Evolutionary conservation across 2,888 invertebrate species (phyloP), one percentile per base, ranked within the genome.

Genomic region (Noctua fimbriata): DNA sequence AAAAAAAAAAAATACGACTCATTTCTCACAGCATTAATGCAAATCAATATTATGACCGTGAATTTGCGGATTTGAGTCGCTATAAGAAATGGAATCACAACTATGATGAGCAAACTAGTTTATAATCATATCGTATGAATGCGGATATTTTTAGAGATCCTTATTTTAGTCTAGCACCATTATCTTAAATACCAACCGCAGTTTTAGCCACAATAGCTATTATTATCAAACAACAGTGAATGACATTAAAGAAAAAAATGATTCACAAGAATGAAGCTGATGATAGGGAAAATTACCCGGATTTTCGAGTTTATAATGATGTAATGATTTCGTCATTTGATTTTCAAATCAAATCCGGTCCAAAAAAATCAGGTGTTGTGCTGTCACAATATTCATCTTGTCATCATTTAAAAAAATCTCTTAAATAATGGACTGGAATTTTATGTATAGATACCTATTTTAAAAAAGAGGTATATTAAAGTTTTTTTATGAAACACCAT

Each of bases 41-140:
- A 82, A 90, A 87, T 83, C 58, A 78, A 75, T 83, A 80, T 78
- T 73, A 69, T 73, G 88, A 72, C 89, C 89, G 81, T 88, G 86
- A 88, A 82, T 84, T 85, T 73, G 80, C 89, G 88, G 86, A 89
- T 87, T 88, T 89, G 55, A 69, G 82, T 84, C 81, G 80, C 79
- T 70, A 79, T 78, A 82, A 76, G 73, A 87, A 80, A 84, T 81
- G 36, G 66, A 83, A 79, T 70, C 79, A 74, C 74, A 74, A 55
- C 55, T 66, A 66, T 58, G 82, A 77, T 75, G 79, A 81, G 69
- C 72, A 84, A 90, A 90, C 90, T 80, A 78, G 90, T 90, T 89
- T 89, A 77, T 81, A 88, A 82, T 83, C 74, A 77, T 79, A 72
- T 81, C 75, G 69, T 70, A 75, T 69, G 76, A 78, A 84, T 81